Base-by-base conservation (phyloP, 2,113 vertebrate species). In the Phylloscopus trochiloides region DNA sequence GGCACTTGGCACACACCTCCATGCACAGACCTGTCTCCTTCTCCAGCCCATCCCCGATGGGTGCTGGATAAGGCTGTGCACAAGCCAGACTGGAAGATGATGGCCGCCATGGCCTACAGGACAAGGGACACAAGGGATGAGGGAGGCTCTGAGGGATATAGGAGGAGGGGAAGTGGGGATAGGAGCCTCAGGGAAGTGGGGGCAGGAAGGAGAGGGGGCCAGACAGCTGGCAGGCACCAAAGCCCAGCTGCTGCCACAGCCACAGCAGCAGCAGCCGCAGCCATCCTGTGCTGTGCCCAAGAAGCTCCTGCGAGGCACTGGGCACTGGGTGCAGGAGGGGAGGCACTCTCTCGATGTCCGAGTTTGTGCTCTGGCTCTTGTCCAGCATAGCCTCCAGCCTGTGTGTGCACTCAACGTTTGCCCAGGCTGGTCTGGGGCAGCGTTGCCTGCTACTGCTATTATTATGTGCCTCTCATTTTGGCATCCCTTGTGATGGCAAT, bases 271-370 rank as follows among this genome's bases (percentile, higher is more conserved):
- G 43, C 32, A 48, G 52, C 52, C 34, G 34, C 45, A 24, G 25
- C 36, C 7, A 9, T 31, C 31, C 21, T 52, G 47, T 18, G 45
- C 45, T 68, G 83, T 52, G 45, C 54, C 54, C 45, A 19, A 22
- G 29, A 34, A 22, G 7, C 17, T 51, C 54, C 52, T 43, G 26
- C 0, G 0, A 28, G 21, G 45, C 17, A 14, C 6, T 8, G 71
- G 34, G 21, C 38, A 2, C 21, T 28, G 72, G 25, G 7, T 59
- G 21, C 17, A 38, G 7, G 45, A 59, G 12, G 26, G 14, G 28
- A 45, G 28, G 32, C 7, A 1, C 9, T 58, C 21, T 32, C 52
- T 52, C 0, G 0, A 6, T 32, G 32, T 22, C 45, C 0, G 0
- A 14, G 8, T 52, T 16, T 68, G 38, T 68, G 84, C 32, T 38